Evolutionary conservation across 2,113 vertebrate genomes (phyloP).

Genomic region (Chaetops frenatus): DNA sequence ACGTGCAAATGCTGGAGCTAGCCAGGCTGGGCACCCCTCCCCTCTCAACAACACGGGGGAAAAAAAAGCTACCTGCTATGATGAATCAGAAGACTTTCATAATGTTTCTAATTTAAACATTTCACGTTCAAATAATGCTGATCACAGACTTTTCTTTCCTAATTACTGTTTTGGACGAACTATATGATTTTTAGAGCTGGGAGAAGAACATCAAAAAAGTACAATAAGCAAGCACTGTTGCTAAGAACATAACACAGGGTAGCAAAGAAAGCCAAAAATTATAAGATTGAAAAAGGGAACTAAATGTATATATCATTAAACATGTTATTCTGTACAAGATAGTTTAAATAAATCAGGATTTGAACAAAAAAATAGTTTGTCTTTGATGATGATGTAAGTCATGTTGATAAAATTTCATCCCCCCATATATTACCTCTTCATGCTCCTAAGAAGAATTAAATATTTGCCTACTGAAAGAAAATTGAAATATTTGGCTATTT

Average conservation of each 20-base stretch:
- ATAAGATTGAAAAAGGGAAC: not conserved
- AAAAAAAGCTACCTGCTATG: not conserved
- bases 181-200: not conserved
- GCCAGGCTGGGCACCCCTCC: not conserved
- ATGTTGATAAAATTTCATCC: not conserved
- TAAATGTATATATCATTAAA: not conserved
- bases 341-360: constrained; percentile 6
- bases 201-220: not conserved
- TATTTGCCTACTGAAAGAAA: not conserved
- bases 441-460: not conserved
- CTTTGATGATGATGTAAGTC: not conserved
- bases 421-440: not conserved
- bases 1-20: not conserved
- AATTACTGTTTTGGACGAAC: not conserved
- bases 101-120: not conserved
- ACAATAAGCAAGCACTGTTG: not conserved
- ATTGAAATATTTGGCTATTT: not conserved
- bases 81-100: not conserved
- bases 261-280: not conserved
- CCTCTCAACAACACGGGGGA: not conserved
- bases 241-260: not conserved
- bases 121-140: not conserved
- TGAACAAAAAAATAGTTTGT: not conserved
- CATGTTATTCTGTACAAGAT: not conserved
- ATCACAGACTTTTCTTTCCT: constrained; percentile 6